These are phyloP conservation scores for Odocoileus virginianus DNA, from an alignment of 2,113 vertebrate species.

Conservation along the genomic window DNA sequence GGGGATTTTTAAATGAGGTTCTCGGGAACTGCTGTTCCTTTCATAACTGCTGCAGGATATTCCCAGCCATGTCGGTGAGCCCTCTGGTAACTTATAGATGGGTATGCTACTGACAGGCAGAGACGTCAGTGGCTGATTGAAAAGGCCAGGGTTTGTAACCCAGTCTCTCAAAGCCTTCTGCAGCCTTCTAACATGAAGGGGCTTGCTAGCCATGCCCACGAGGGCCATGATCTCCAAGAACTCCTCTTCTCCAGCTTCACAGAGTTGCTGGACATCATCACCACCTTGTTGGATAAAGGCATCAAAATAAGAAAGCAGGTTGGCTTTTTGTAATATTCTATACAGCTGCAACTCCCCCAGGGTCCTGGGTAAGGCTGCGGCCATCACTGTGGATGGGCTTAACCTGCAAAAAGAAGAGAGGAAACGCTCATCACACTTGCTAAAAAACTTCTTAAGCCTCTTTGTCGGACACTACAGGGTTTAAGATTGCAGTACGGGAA, in stretches of 20 bases:
- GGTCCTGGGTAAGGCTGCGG: conserved; percentile 93
- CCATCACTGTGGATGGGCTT: conserved; percentile 86
- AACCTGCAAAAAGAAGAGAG: conserved; percentile 67
- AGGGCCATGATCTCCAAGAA: conserved; percentile 99
- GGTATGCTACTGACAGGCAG: conserved; percentile 98
- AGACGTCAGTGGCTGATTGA: conserved; percentile 96
- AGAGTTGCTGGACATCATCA: conserved; percentile 98
- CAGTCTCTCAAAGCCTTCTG: conserved; percentile 98
- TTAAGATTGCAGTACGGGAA: not conserved
- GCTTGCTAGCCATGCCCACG: conserved; percentile 98
- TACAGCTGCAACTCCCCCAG: conserved; percentile 98
- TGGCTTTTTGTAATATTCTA: conserved; percentile 95
- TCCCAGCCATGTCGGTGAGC: conserved; percentile 86
- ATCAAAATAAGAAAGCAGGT: conserved; percentile 96
- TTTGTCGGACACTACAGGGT: not conserved
- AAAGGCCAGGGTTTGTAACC: conserved; percentile 97
- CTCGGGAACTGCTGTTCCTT: conserved; percentile 80
- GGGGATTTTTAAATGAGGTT: conserved; percentile 89
- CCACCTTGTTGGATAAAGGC: conserved; percentile 99
- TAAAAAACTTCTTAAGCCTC: not conserved
- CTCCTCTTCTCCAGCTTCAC: conserved; percentile 97
- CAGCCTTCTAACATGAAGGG: conserved; percentile 93
- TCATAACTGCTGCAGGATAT: conserved; percentile 83
- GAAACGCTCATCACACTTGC: not conserved
- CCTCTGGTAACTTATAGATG: conserved; percentile 95